Evolutionary conservation across 1,140 invertebrate genomes (phyloP).

Genomic region (Lepidostoma basale): DNA sequence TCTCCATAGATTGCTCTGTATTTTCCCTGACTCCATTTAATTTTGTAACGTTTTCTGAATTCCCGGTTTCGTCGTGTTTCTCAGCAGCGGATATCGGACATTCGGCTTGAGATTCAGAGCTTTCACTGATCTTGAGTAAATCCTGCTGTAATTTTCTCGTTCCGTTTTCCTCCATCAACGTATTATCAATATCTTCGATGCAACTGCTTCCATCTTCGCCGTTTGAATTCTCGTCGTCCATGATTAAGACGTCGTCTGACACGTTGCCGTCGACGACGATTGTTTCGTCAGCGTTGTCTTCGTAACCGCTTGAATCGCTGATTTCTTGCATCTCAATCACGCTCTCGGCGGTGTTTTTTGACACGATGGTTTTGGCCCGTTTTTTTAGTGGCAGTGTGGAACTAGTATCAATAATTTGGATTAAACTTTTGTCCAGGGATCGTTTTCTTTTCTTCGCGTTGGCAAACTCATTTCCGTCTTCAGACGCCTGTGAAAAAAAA

Average conservation of each 20-base stretch:
- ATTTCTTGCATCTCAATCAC: background rate
- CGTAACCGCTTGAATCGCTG: background rate
- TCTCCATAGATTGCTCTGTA: background rate
- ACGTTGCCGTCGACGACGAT: slow-evolving; percentile 7
- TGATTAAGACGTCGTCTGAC: slow-evolving; percentile 1
- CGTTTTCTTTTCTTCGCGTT: slow-evolving; percentile 20
- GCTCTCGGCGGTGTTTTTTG: background rate
- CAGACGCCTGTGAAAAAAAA: background rate
- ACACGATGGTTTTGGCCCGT: background rate
- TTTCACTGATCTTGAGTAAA: slow-evolving; percentile 1
- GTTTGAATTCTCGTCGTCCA: background rate
- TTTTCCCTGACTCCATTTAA: too few relatives aligned
- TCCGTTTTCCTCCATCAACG: background rate
- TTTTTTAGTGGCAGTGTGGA: background rate
- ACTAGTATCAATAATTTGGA: background rate
- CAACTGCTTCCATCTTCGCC: background rate
- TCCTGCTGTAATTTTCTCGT: background rate
- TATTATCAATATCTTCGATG: background rate
- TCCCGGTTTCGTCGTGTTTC: background rate
- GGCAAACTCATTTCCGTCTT: background rate
- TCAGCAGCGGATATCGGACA: background rate
- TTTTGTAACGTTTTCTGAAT: background rate
- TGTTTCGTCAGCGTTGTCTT: background rate
- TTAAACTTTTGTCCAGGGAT: background rate
- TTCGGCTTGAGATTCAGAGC: background rate